A percentile compares a stretch with the other conserved stretches of the same genome.
Evolutionary conservation across 2,797 vertebrate species (phyloP).

Genomic region (Sebastes miniatus): DNA sequence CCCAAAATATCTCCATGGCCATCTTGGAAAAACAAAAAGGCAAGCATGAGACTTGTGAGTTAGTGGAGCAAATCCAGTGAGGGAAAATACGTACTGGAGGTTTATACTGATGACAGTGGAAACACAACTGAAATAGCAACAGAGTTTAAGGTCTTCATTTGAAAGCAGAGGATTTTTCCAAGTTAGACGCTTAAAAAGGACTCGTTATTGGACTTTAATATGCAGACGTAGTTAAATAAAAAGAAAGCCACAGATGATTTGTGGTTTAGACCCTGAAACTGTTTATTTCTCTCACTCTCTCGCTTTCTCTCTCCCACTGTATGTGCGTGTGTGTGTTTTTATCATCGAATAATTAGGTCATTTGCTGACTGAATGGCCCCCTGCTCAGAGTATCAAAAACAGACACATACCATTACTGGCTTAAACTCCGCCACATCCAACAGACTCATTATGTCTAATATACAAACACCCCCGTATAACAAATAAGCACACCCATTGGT

Average conservation of each 20-base stretch:
- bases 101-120: constrained; percentile 68
- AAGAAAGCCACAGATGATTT: constrained; percentile 25
- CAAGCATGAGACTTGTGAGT: constrained; percentile 55
- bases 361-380: constrained; percentile 27
- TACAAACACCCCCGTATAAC: constrained; percentile 57
- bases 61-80: constrained; percentile 67
- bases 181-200: constrained; percentile 42
- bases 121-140: constrained; percentile 70
- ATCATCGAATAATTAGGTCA: constrained; percentile 44
- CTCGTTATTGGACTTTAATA: constrained; percentile 40
- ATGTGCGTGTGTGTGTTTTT: neutral
- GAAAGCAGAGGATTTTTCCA: constrained; percentile 52
- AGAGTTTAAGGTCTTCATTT: constrained; percentile 46
- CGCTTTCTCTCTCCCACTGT: neutral
- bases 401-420: constrained; percentile 36
- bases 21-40: constrained; percentile 66
- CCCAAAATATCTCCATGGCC: constrained; percentile 66
- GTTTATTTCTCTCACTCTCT: constrained; percentile 33
- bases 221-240: constrained; percentile 25
- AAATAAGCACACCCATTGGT: constrained; percentile 56
- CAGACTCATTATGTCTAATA: constrained; percentile 46
- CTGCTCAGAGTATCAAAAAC: constrained; percentile 38
- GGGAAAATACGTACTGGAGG: constrained; percentile 65
- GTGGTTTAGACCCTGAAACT: constrained; percentile 6
- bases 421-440: constrained; percentile 43